phyloP scores from a whole-genome alignment of 2,113 vertebrate species.

The Vulpes vulpes region DNA sequence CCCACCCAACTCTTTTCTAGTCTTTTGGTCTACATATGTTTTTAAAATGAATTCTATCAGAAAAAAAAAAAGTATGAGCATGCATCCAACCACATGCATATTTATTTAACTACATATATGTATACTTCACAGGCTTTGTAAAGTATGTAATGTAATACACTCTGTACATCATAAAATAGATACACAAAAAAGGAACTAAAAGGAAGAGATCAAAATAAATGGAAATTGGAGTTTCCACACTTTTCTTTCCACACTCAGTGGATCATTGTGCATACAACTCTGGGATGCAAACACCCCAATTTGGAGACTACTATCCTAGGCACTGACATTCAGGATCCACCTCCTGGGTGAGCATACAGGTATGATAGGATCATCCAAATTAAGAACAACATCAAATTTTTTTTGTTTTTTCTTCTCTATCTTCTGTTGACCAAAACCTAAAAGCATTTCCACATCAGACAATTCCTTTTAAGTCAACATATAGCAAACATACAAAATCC shows the following conservation, averaged over 20 bases:
- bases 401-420: not conserved
- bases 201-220: not conserved
- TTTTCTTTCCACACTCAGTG: not conserved
- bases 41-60: not conserved
- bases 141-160: not conserved
- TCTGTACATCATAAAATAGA: not conserved
- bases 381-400: not conserved
- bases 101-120: conserved; percentile 2
- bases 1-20: not conserved
- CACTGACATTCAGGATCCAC: no score
- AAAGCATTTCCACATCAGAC: not conserved
- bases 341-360: not conserved
- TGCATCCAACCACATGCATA: not conserved
- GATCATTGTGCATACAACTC: not conserved
- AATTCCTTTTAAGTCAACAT: not conserved
- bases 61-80: not conserved
- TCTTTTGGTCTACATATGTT: not conserved
- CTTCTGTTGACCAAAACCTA: not conserved
- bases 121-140: not conserved
- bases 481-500: not conserved
- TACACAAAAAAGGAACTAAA: not conserved
- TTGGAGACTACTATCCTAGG: not conserved
- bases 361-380: not conserved
- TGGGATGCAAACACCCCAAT: not conserved
- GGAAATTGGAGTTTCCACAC: not conserved